phyloP scores from a whole-genome alignment of 2,797 vertebrate species.

The Coreius guichenoti region DNA sequence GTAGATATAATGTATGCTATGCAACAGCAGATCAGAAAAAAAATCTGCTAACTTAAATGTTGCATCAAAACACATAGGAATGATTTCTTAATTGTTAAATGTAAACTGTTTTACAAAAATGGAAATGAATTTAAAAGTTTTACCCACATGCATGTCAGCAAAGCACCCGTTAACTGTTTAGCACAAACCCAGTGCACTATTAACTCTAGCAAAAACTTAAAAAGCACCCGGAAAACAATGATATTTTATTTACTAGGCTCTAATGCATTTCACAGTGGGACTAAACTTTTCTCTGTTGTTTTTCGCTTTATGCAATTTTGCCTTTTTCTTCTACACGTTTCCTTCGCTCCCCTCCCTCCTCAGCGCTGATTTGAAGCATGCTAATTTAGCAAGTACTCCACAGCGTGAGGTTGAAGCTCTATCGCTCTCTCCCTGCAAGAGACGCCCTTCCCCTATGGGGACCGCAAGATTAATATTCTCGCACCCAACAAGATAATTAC shows the following conservation, averaged over 20 bases:
- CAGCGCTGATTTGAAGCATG: constrained; percentile 79
- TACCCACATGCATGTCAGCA: not conserved
- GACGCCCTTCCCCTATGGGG: constrained; percentile 86
- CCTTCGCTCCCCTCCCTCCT: constrained; percentile 53
- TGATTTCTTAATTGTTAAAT: not conserved
- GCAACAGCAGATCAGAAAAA: not conserved
- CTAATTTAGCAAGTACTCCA: constrained; percentile 82
- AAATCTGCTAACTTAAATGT: not conserved
- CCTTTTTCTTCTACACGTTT: constrained; percentile 42
- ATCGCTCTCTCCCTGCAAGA: constrained; percentile 77
- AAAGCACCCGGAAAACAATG: constrained; percentile 38
- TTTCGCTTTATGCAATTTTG: constrained; percentile 45
- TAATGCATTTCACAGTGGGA: constrained; percentile 63
- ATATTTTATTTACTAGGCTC: constrained; percentile 49
- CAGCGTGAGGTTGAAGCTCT: constrained; percentile 80
- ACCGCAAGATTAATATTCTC: constrained; percentile 94
- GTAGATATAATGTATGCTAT: not conserved
- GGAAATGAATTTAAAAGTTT: constrained; percentile 10
- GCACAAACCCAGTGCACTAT: not conserved
- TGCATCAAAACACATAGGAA: not conserved
- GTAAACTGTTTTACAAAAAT: not conserved
- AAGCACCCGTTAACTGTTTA: not conserved
- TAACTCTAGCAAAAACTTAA: constrained; percentile 18
- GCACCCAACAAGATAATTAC: constrained; percentile 96
- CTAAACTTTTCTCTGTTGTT: constrained; percentile 45